Base-by-base conservation (phyloP, 2,113 vertebrate species). In the Peromyscus californicus region DNA sequence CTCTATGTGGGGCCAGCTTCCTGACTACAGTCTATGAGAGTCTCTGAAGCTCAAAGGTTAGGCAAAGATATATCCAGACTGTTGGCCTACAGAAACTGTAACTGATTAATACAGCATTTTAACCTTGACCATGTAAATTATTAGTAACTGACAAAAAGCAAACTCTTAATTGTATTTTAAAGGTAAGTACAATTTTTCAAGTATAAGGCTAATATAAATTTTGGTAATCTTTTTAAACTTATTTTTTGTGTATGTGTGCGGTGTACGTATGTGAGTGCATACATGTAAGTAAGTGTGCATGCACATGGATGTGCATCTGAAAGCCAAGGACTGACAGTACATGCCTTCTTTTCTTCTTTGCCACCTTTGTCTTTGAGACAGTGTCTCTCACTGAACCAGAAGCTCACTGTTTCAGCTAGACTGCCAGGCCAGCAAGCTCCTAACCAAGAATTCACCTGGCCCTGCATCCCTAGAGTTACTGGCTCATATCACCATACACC, bases 121-220 rank as follows among this genome's bases (percentile, higher is more conserved):
- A 93, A 87, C 19, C 78, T 93, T 93, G 17, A 87, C 29, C 67
- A 94, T 69, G 67, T 87, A 82, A 90, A 93, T 85, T 59, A 91
- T 69, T 59, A 93, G 78, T 54, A 91, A 72, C 8, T 93, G 74
- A 91, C 42, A 96, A 95, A 96, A 97, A 12, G 63, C 65, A 91
- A 94, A 76, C 12, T 85, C 92, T 51, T 48, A 91, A 88, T 59
- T 89, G 78, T 89, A 83, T 54, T 72, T 89, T 45, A 65, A 85
- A 31, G 33, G 3, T 84, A 39, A 42, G n/a, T 42, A 85, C 26
- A 63, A 9, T 85, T 85, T 85, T 82, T 84, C 24, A 31, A 85
- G 39, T 45, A 85, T 45, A 65, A 42, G 26, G 59, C 39, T 83
- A 83, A 85, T 63, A 85, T 65, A 85, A 31, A 65, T 85, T 45